phyloP scores from a whole-genome alignment of 2,888 invertebrate species.

The Noctua comes region DNA sequence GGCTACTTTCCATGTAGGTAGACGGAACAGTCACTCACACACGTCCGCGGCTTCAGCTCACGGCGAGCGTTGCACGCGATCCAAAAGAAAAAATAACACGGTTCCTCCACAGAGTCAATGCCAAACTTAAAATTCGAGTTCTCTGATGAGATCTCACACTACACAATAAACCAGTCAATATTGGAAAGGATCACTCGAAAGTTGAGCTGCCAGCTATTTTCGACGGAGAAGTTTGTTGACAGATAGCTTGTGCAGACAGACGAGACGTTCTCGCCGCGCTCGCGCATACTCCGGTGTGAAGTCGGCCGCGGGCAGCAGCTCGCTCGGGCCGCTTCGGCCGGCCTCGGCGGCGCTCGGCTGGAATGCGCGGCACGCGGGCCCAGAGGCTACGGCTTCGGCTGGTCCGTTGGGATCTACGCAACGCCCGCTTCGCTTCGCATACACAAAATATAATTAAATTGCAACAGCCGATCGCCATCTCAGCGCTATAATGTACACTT shows the following conservation, averaged over 20 bases:
- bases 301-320: constrained; percentile 83
- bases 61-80: constrained; percentile 87
- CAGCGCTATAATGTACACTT: constrained; percentile 86
- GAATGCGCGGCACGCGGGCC: constrained; percentile 87
- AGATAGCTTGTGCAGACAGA: constrained; percentile 83
- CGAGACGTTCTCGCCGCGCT: constrained; percentile 89
- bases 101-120: constrained; percentile 85
- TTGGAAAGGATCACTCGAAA: constrained; percentile 82
- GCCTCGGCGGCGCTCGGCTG: constrained; percentile 80
- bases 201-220: constrained; percentile 81
- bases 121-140: constrained; percentile 78
- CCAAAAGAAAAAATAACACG: constrained; percentile 89
- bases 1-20: constrained; percentile 86
- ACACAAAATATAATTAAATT: constrained; percentile 89
- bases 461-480: constrained; percentile 87
- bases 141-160: constrained; percentile 80
- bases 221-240: constrained; percentile 88
- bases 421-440: constrained; percentile 82
- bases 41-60: constrained; percentile 83
- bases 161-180: constrained; percentile 85
- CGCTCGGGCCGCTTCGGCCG: constrained; percentile 80
- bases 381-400: constrained; percentile 79
- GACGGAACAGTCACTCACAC: constrained; percentile 89
- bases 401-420: constrained; percentile 82
- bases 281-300: constrained; percentile 90